These are phyloP conservation scores for Apogon hyalosoma DNA, from an alignment of 2,797 vertebrate genomes.

Conservation along the genomic window DNA sequence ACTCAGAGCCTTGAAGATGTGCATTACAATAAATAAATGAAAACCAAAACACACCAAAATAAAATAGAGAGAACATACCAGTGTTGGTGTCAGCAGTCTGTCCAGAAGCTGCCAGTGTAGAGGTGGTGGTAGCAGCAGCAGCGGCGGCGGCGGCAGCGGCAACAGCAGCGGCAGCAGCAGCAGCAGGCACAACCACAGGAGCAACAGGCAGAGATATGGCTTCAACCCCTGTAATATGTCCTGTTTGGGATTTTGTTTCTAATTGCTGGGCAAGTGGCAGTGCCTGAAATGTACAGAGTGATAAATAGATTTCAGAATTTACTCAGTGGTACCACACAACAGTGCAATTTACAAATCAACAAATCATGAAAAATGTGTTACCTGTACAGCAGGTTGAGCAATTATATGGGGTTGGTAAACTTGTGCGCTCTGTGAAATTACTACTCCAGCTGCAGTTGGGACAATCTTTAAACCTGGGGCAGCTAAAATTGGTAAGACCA, in stretches of 20 bases:
- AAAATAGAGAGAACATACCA: slow-evolving; percentile 49
- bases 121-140: slow-evolving; percentile 43
- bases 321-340: background rate
- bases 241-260: slow-evolving; percentile 67
- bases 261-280: slow-evolving; percentile 68
- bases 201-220: slow-evolving; percentile 53
- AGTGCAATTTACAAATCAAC: background rate
- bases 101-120: slow-evolving; percentile 45
- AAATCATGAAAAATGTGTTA: slow-evolving; percentile 25
- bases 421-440: slow-evolving; percentile 92
- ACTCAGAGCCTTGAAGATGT: background rate
- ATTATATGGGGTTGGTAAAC: slow-evolving; percentile 91
- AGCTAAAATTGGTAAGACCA: slow-evolving; percentile 63
- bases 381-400: slow-evolving; percentile 80
- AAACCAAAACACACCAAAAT: background rate
- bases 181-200: slow-evolving; percentile 37
- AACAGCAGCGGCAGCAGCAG: slow-evolving; percentile 41
- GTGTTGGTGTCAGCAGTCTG: slow-evolving; percentile 32
- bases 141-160: slow-evolving; percentile 44
- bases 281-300: slow-evolving; percentile 51
- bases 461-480: slow-evolving; percentile 82
- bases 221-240: slow-evolving; percentile 63
- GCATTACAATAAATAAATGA: background rate
- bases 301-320: background rate
- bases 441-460: slow-evolving; percentile 89